A percentile compares a stretch with the other conserved stretches of the same genome.
phyloP scores from a whole-genome alignment of 2,888 invertebrate genomes.

The Listrodromus nycthemerus region DNA sequence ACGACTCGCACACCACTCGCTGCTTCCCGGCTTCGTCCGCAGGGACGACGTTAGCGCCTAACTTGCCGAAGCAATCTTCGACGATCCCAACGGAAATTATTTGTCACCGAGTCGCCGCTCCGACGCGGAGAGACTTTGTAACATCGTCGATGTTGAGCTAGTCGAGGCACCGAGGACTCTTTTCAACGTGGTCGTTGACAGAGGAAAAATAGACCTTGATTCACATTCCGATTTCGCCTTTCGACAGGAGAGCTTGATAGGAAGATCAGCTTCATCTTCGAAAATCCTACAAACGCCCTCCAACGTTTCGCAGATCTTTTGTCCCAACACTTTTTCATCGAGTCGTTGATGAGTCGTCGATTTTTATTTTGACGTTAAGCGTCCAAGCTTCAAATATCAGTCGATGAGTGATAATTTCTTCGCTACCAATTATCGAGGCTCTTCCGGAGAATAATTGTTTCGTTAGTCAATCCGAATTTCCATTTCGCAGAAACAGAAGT shows the following conservation, averaged over 20 bases:
- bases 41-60: slow-evolving; percentile 10
- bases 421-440: not conserved
- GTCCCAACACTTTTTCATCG: not conserved
- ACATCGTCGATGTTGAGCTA: slow-evolving; percentile 28
- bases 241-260: not conserved
- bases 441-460: not conserved
- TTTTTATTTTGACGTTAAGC: not conserved
- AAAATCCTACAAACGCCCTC: not conserved
- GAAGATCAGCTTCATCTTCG: not conserved
- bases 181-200: too few species aligned
- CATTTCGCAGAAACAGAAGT: not conserved
- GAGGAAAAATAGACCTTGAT: not conserved
- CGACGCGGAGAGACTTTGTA: not conserved
- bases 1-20: not conserved
- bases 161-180: too few species aligned
- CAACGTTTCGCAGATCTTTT: not conserved
- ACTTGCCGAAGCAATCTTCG: not conserved
- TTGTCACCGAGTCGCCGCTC: not conserved
- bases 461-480: not conserved
- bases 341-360: not conserved
- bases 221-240: not conserved
- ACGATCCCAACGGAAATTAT: slow-evolving; percentile 10
- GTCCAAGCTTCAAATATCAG: not conserved
- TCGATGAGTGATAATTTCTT: not conserved
- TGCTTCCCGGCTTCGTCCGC: not conserved